Evolutionary conservation across 35 echinoderm and acorn worm species (phyloP).

Genomic region (Apostichopus parvimensis): DNA sequence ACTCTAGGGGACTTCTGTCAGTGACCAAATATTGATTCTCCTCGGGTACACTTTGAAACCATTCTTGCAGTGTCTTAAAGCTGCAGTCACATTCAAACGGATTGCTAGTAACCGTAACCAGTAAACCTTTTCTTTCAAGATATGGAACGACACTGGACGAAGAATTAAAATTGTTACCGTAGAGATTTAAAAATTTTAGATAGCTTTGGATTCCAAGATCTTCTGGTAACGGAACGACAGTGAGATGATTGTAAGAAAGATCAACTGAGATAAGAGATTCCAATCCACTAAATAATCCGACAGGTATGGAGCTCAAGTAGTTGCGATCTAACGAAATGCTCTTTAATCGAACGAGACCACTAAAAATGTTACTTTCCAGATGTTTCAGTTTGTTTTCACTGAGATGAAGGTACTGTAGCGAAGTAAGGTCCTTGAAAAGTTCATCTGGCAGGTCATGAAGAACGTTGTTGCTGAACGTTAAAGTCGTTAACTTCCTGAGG

Average conservation of each 20-base stretch:
- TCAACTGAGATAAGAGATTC: background rate
- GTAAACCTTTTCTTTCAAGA: background rate
- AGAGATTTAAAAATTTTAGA: background rate
- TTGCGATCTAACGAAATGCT: background rate
- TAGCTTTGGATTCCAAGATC: background rate
- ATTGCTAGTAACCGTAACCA: background rate
- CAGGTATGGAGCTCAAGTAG: background rate
- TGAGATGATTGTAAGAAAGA: background rate
- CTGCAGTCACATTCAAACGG: slow-evolving; percentile 6
- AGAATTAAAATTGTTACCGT: background rate
- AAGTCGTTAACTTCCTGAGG: background rate
- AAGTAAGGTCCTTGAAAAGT: background rate
- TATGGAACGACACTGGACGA: background rate
- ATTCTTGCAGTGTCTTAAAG: background rate
- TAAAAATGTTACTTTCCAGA: background rate
- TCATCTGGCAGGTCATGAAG: background rate
- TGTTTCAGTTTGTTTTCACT: background rate
- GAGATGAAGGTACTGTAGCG: background rate
- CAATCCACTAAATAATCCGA: background rate
- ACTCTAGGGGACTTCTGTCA: background rate
- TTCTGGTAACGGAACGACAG: background rate
- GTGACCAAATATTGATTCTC: background rate
- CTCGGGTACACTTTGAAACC: background rate
- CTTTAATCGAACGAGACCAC: background rate
- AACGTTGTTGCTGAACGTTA: background rate